Evolutionary conservation across 1,140 invertebrate species (phyloP), one percentile per base, ranked within the genome.

Genomic region (Marisa cornuarietis): DNA sequence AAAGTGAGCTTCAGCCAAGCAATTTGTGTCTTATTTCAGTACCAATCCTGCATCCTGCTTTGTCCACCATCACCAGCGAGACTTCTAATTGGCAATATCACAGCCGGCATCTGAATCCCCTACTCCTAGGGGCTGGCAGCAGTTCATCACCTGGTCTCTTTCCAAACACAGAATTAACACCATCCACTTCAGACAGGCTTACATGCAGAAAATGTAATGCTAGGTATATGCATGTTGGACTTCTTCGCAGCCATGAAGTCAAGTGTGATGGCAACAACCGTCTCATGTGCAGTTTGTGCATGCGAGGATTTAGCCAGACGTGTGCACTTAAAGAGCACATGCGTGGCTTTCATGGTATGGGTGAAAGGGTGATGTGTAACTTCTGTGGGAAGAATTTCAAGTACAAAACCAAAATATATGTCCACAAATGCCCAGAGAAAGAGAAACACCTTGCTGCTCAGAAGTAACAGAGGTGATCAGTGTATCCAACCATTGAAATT

Each of bases 281-380:
- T 42, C 76, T 77, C 31, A 63, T 77, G 49, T 77, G 76, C 26
- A 63, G 54, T 14, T 26, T 77, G 63, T 77, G 76, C 63, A 77
- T 75, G 42, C 75, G 81, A 16, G 75, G 76, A 14, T 82, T 80
- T 76, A 82, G 81, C 63, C 81, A 82, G 68, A 79, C 79, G 52
- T 82, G 81, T 77, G 81, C 81, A 1, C 68, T 80, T 11, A 82
- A 82, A 31, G 81, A 82, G 72, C 81, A 82, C 71, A 66, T 82
- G 78, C 74, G 81, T 2, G 81, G 81, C 26, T 80, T 80, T 31
- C 81, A 82, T 63, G 81, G 81, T n/a, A 78, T 82, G 61, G 81
- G 81, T 31, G 71, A 82, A 13, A 80, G 80, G 74, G 81, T 82
- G 5, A 42, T 68, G 9, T 82, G 81, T 51, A 69, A 65, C 49